These are phyloP conservation scores for Anthopleura sola DNA, from an alignment of 64 coral and sea anemone genomes.

Conservation along the genomic window DNA sequence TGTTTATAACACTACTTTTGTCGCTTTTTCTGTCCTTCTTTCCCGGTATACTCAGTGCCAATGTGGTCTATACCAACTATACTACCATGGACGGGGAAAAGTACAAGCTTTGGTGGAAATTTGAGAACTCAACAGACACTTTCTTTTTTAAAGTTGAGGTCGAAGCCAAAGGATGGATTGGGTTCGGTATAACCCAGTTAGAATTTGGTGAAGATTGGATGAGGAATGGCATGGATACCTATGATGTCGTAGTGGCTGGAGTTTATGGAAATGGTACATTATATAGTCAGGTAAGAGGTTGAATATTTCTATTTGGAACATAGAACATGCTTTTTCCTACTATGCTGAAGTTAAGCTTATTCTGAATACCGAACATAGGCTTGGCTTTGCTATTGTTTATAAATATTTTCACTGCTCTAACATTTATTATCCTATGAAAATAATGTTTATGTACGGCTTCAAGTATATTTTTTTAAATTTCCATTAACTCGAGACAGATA, in stretches of 20 bases:
- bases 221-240: constrained; percentile 14
- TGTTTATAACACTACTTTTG: not conserved
- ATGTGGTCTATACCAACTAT: not conserved
- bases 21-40: not conserved
- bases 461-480: too few species aligned
- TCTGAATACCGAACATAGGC: too few species aligned
- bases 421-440: too few species aligned
- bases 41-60: not conserved
- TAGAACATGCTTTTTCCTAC: not conserved
- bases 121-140: not conserved
- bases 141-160: constrained; percentile 21
- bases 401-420: too few species aligned
- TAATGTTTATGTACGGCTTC: too few species aligned
- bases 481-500: too few species aligned
- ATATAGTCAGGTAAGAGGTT: not conserved
- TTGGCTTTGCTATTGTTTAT: too few species aligned
- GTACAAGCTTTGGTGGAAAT: constrained; percentile 14
- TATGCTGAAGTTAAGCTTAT: too few species aligned
- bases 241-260: constrained; percentile 17
- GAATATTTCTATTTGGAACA: not conserved
- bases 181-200: not conserved
- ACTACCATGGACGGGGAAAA: constrained; percentile 2
- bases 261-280: not conserved
- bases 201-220: constrained; percentile 3
- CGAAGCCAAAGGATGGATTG: constrained; percentile 10